A percentile compares a stretch with the other conserved stretches of the same genome.
phyloP scores from a whole-genome alignment of 2,113 vertebrate species.

The Microtus ochrogaster region DNA sequence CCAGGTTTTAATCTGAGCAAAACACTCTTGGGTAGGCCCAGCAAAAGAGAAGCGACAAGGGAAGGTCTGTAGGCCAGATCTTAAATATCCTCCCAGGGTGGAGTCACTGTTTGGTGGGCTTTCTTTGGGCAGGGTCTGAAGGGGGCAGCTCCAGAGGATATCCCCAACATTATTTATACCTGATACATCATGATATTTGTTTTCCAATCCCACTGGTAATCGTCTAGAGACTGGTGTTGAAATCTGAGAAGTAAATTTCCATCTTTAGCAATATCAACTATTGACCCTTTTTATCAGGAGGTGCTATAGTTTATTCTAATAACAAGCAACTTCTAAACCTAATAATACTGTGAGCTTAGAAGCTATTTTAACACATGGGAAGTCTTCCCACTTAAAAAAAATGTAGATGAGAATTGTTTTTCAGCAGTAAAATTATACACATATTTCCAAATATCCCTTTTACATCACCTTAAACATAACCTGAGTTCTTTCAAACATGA shows the following conservation, averaged over 20 bases:
- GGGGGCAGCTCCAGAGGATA: too few species aligned
- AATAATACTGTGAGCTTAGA: background rate
- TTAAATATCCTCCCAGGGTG: too few species aligned
- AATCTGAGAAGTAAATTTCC: background rate
- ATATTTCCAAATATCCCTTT: slow-evolving; percentile 41
- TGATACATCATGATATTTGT: slow-evolving; percentile 8
- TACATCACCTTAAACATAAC: background rate
- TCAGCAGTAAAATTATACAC: background rate
- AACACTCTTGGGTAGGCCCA: too few species aligned
- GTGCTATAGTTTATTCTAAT: slow-evolving; percentile 6
- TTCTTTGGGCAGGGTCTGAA: too few species aligned
- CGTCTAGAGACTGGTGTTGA: background rate
- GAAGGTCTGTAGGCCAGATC: too few species aligned
- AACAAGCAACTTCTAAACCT: slow-evolving; percentile 43
- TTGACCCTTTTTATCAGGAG: background rate
- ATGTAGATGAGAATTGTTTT: background rate
- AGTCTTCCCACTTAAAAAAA: background rate
- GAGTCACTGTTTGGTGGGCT: too few species aligned
- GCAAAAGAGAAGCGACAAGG: too few species aligned
- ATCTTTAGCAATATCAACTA: background rate
- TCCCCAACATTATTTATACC: background rate
- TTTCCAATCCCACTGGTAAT: background rate
- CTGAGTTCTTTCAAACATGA: background rate
- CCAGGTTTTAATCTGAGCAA: too few species aligned
- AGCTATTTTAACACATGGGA: slow-evolving; percentile 7